Conservation (phyloP, 2,888 invertebrate species). For the Polydrusus cervinus region DNA sequence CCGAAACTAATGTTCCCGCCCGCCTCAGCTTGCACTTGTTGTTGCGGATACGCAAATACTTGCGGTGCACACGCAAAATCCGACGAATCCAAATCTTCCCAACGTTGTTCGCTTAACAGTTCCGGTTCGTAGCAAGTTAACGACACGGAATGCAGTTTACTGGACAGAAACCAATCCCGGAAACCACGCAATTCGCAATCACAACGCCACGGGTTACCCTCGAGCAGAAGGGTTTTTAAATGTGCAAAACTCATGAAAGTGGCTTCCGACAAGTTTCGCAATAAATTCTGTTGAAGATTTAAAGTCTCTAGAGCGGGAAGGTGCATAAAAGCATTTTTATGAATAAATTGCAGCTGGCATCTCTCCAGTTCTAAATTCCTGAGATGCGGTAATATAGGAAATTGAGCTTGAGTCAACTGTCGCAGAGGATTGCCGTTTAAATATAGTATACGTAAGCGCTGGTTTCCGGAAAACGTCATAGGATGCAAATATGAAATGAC, state of each 20-base stretch:
- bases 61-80: slow-evolving; percentile 90
- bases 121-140: slow-evolving; percentile 84
- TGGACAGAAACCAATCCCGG: slow-evolving; percentile 87
- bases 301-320: slow-evolving; percentile 83
- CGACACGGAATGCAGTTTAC: slow-evolving; percentile 82
- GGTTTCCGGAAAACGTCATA: slow-evolving; percentile 89
- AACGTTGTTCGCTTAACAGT: slow-evolving; percentile 79
- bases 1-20: slow-evolving; percentile 88
- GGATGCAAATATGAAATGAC: slow-evolving; percentile 82
- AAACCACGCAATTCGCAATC: slow-evolving; percentile 90
- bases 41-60: slow-evolving; percentile 70
- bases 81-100: slow-evolving; percentile 84
- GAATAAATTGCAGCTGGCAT: slow-evolving; percentile 84
- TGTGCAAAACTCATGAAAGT: slow-evolving; percentile 83
- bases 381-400: slow-evolving; percentile 87
- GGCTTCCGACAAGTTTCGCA: slow-evolving; percentile 80
- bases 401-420: slow-evolving; percentile 83
- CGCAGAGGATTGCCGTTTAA: slow-evolving; percentile 89
- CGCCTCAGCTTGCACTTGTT: slow-evolving; percentile 74
- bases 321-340: slow-evolving; percentile 85
- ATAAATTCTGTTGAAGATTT: slow-evolving; percentile 86
- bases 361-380: slow-evolving; percentile 86
- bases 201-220: slow-evolving; percentile 93
- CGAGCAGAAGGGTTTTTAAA: slow-evolving; percentile 86
- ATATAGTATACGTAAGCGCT: slow-evolving; percentile 84